A percentile compares a stretch with the other conserved stretches of the same genome.
Conservation (phyloP, 1,140 invertebrate species). For the Zaprionus vittiger region DNA sequence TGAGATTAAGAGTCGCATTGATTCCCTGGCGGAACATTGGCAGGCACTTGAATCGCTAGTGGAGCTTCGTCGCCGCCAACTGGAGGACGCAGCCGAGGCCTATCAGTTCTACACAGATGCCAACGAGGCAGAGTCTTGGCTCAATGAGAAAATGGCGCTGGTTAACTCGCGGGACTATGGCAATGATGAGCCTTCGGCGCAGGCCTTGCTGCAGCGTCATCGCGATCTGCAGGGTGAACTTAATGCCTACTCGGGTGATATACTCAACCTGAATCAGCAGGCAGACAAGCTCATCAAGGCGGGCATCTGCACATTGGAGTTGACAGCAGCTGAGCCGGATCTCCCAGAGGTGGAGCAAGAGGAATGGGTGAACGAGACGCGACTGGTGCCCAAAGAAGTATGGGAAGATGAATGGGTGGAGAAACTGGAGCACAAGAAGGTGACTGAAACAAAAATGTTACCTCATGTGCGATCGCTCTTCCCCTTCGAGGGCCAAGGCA, state of each 20-base stretch:
- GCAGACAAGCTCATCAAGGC: slow-evolving; percentile 92
- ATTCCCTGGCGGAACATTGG: slow-evolving; percentile 93
- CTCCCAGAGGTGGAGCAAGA: slow-evolving; percentile 88
- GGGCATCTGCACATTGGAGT: slow-evolving; percentile 90
- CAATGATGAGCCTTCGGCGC: slow-evolving; percentile 94
- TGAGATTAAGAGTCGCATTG: slow-evolving; percentile 92
- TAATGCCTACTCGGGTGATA: slow-evolving; percentile 95
- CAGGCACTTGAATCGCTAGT: slow-evolving; percentile 93
- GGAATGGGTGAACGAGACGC: slow-evolving; percentile 91
- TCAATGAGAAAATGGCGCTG: slow-evolving; percentile 96
- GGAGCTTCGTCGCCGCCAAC: slow-evolving; percentile 91
- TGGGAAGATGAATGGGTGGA: slow-evolving; percentile 96
- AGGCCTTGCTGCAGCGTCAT: slow-evolving; percentile 93
- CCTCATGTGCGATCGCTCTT: slow-evolving; percentile 93
- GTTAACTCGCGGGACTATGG: slow-evolving; percentile 95
- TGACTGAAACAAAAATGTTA: slow-evolving; percentile 93
- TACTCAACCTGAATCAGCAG: slow-evolving; percentile 93
- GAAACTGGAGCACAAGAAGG: slow-evolving; percentile 91
- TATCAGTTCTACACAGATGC: slow-evolving; percentile 98
- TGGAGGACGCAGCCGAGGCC: slow-evolving; percentile 97
- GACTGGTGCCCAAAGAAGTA: slow-evolving; percentile 94
- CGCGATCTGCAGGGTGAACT: slow-evolving; percentile 95
- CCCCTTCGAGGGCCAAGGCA: slow-evolving; percentile 96
- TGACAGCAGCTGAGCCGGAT: slow-evolving; percentile 89
- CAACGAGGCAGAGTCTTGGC: slow-evolving; percentile 99